A percentile compares a stretch with the other conserved stretches of the same genome.
These are phyloP conservation scores for Morone chrysops DNA, from an alignment of 2,113 vertebrate genomes.

Conservation along the genomic window DNA sequence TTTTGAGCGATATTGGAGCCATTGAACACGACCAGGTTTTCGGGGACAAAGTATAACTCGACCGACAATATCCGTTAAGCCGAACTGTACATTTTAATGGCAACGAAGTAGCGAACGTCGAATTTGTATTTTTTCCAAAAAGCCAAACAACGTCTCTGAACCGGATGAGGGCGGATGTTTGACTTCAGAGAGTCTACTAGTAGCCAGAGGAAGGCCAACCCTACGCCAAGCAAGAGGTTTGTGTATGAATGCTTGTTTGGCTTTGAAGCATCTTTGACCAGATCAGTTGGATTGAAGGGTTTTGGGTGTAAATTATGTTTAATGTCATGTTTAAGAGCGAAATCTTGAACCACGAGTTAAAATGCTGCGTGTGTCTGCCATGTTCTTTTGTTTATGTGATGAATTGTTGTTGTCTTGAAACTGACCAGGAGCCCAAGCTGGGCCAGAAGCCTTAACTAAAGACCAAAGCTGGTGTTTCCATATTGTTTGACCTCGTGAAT, in stretches of 20 bases:
- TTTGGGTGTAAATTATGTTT: not conserved
- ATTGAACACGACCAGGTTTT: constrained; percentile 28
- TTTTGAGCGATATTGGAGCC: constrained; percentile 29
- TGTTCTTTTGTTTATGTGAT: not conserved
- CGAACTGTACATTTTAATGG: not conserved
- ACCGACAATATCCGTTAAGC: constrained; percentile 6
- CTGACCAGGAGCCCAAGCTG: constrained; percentile 6
- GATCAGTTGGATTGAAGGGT: not conserved
- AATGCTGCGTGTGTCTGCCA: not conserved
- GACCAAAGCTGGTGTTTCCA: not conserved
- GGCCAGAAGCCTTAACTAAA: constrained; percentile 15
- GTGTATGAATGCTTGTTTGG: constrained; percentile 20
- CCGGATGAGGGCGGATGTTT: constrained; percentile 22
- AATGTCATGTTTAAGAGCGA: not conserved
- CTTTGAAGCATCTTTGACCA: constrained; percentile 8
- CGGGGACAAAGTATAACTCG: constrained; percentile 29
- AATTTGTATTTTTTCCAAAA: constrained; percentile 10
- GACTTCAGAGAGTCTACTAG: constrained; percentile 7
- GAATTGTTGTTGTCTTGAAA: not conserved
- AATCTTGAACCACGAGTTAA: not conserved
- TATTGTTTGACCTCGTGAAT: not conserved
- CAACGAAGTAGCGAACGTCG: not conserved
- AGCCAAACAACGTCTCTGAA: not conserved
- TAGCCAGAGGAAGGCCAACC: constrained; percentile 48
- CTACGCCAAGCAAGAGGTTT: constrained; percentile 46